Conservation (phyloP, 2,888 invertebrate species). For the Resseliella maxima region DNA sequence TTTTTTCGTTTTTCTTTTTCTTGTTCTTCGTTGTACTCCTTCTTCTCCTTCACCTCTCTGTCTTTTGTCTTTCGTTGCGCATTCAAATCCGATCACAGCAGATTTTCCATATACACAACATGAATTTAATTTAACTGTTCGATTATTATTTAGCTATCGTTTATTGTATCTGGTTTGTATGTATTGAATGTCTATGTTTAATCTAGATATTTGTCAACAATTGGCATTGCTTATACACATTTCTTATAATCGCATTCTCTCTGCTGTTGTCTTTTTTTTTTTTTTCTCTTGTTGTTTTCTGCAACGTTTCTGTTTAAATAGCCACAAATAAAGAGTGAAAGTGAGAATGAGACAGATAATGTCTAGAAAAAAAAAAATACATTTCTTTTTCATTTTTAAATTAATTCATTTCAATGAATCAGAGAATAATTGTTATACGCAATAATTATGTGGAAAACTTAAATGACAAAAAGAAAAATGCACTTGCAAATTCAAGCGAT, state of each 20-base stretch:
- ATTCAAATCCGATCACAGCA: neutral
- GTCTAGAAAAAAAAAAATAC: neutral
- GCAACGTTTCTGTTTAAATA: constrained; percentile 17
- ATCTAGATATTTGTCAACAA: constrained; percentile 37
- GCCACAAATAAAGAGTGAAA: no score
- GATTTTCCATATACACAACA: neutral
- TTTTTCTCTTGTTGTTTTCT: neutral
- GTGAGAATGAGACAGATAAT: neutral
- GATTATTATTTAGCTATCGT: neutral
- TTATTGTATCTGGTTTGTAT: constrained; percentile 22
- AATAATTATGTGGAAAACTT: no score
- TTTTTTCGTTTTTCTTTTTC: no score
- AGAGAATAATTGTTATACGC: neutral
- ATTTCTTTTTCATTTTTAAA: neutral
- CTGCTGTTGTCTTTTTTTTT: no score
- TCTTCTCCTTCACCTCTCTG: no score
- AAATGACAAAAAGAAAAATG: neutral
- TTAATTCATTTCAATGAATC: neutral
- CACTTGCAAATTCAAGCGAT: neutral
- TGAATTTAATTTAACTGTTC: neutral
- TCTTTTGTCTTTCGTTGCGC: no score
- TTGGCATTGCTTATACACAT: neutral
- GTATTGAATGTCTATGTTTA: constrained; percentile 46
- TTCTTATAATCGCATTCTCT: constrained; percentile 30
- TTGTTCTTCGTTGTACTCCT: no score